A percentile compares a stretch with the other conserved stretches of the same genome.
Evolutionary conservation across 2,113 vertebrate genomes (phyloP).

Genomic region (Xiphophorus hellerii): DNA sequence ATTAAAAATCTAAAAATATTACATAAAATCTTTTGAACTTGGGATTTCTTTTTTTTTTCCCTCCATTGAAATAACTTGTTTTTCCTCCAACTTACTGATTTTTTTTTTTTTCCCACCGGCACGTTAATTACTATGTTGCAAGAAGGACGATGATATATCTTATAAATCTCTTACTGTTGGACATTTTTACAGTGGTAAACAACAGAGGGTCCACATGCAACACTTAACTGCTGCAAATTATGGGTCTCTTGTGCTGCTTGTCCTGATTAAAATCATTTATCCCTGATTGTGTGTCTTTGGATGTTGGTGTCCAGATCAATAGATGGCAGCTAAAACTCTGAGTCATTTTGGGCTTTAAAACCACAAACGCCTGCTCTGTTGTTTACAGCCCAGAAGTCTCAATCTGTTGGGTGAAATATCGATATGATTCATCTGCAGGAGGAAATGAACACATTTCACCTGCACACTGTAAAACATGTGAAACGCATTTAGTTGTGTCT

Average conservation of each 20-base stretch:
- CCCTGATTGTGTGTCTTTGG: background rate
- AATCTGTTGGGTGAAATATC: slow-evolving; percentile 22
- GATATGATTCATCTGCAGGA: slow-evolving; percentile 25
- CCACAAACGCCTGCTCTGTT: slow-evolving; percentile 12
- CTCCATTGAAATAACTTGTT: background rate
- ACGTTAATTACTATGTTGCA: background rate
- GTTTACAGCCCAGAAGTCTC: slow-evolving; percentile 31
- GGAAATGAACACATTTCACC: background rate
- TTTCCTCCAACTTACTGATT: background rate
- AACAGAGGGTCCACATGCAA: background rate
- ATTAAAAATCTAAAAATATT: no score
- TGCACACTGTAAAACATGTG: no score
- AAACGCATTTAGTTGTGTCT: no score
- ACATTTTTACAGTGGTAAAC: no score
- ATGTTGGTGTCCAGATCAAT: slow-evolving; percentile 42
- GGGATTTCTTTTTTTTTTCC: no score
- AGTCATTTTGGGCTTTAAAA: background rate
- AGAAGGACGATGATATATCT: background rate
- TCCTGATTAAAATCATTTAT: background rate
- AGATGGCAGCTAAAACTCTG: slow-evolving; percentile 19
- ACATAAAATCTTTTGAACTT: no score
- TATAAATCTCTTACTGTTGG: background rate
- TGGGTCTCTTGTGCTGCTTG: background rate
- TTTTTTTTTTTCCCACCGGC: background rate
- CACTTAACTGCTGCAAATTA: background rate